Evolutionary conservation across 2,797 vertebrate genomes (phyloP), one percentile per base, ranked within the genome.

Genomic region (Kryptolebias ocellatus): DNA sequence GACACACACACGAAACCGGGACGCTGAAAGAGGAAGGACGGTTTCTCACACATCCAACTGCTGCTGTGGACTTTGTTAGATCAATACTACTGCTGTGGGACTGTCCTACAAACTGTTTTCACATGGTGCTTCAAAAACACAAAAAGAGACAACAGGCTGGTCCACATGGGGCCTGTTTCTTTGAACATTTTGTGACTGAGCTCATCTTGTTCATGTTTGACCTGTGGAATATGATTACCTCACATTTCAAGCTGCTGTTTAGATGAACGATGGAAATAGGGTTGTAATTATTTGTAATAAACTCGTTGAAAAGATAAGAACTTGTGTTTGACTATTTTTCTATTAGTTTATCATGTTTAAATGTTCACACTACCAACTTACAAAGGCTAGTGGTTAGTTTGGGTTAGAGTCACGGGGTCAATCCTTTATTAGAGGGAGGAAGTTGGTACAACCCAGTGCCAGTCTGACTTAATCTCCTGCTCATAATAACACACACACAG

Each of bases 281-380:
- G 45, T 42, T 83, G 80, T 83, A 67, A 57, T 74, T 54, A 34
- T 83, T 72, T 79, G 47, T 76, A 92, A 91, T 92, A 92, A 92
- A 92, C 51, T 47, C 4, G 0, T 27, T 45, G 28, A 79, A 83
- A 81, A 0, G 9, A 5, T 46, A 34, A 34, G 5, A 2, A 0
- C 28, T 58, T 46, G 78, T 81, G 29, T 7, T 58, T 46, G 34
- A 53, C 6, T 76, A 51, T 76, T 78, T 78, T 20, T 70, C 52
- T n/a, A 29, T 18, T 44, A 10, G 37, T 39, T 31, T 4, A 31
- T 31, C 31, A 7, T 31, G 4, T 31, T 39, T 39, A 10, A 11
- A 39, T 39, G 37, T 39, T 39, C 37, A 39, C 11, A 31, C 31
- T 7, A 16, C 56, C 12, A 52, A 56, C 73, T 72, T n/a, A 61